Base-by-base conservation (phyloP, 2,797 vertebrate species). In the Callimico goeldii region DNA sequence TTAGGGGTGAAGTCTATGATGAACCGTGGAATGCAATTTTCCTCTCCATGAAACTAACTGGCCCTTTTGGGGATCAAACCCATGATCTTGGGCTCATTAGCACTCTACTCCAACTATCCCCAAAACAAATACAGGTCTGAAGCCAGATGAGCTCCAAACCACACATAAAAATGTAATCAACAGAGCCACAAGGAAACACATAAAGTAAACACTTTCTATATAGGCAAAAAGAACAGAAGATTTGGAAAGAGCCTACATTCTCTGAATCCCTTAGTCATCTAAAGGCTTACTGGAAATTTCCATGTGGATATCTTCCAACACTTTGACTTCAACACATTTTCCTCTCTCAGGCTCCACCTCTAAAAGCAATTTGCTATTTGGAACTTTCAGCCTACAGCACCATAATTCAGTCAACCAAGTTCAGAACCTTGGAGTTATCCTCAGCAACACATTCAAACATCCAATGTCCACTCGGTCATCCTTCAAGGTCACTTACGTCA, bases 91-190 rank as follows among this genome's bases (percentile, higher is more conserved):
- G 72, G 83, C 75, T 98, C 26, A 0, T 97, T 97, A 96, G 85
- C 95, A 91, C 94, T 96, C 92, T 80, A 87, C 46, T 97, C 57
- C 81, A 96, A 95, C 83, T 94, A 88, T 95, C 52, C 75, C 82
- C 88, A 83, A 96, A 97, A 97, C 93, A 97, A 97, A 97, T 79
- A 96, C 46, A 96, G 76, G 43, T 97, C 80, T 95, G 75, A 97
- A 96, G 94, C 94, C 97, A 97, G 79, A 90, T 57, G 24, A 77
- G 36, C 88, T 96, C 92, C 90, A 95, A 96, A 97, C 92, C 95
- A 96, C 97, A 96, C 88, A n/a, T 84, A 96, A 96, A 95, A 98
- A 97, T 98, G 92, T 97, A 97, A 98, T 97, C 97, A 96, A 64
- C 50, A 48, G 55, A 96, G 82, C 97, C 97, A 86, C 94, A 83